A percentile compares a stretch with the other conserved stretches of the same genome.
Evolutionary conservation across 2,888 invertebrate genomes (phyloP).

Genomic region (Aleiodes leptofemur): DNA sequence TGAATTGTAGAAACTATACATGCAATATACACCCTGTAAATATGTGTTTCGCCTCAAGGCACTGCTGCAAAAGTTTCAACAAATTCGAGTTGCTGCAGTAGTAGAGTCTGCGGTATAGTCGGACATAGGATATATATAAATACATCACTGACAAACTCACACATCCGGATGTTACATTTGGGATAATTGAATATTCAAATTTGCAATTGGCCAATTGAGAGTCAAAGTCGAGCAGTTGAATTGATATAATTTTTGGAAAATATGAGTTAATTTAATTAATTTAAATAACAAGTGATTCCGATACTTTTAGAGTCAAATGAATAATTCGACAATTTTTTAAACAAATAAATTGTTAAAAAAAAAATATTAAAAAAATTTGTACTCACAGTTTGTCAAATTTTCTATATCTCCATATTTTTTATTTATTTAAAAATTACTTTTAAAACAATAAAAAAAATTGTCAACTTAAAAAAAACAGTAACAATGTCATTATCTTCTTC

Average conservation of each 20-base stretch:
- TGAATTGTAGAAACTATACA: conserved; percentile 20
- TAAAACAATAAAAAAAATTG: background rate
- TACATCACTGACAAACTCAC: conserved; percentile 16
- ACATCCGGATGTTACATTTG: background rate
- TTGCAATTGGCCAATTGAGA: background rate
- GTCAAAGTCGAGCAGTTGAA: too few relatives aligned
- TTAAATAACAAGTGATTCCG: too few relatives aligned
- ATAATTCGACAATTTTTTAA: too few relatives aligned
- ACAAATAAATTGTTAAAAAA: too few relatives aligned
- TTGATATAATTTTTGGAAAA: too few relatives aligned
- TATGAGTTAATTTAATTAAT: too few relatives aligned
- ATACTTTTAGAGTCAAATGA: too few relatives aligned
- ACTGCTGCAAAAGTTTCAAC: conserved; percentile 27
- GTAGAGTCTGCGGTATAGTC: conserved; percentile 18
- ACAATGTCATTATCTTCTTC: background rate
- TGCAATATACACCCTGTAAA: conserved; percentile 7
- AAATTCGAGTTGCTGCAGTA: conserved; percentile 24
- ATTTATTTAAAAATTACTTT: background rate
- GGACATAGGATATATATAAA: background rate
- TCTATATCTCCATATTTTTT: background rate
- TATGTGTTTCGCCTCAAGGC: conserved; percentile 3
- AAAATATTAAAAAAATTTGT: background rate
- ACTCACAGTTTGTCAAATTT: too few relatives aligned
- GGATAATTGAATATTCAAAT: conserved; percentile 18
- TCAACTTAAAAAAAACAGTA: background rate